Percentiles rank a stretch among this genome's conserved stretches.
These are phyloP conservation scores for Palythoa grandiflora DNA, from an alignment of 92 coral and sea anemone genomes.

Conservation along the genomic window DNA sequence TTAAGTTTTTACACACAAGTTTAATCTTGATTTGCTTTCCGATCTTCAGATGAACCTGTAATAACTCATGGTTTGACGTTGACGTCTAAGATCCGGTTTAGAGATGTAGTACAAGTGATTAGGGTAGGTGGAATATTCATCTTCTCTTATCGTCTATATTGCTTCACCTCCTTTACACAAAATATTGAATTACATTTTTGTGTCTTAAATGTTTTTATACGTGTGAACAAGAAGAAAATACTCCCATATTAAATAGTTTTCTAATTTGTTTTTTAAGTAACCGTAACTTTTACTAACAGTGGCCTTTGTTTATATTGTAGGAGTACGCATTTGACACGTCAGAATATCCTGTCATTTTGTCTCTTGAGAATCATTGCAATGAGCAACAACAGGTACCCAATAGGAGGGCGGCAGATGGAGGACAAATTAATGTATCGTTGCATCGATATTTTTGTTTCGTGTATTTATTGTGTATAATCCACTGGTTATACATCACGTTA, in stretches of 20 bases:
- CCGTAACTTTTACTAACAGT: not conserved
- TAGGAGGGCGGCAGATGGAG: not conserved
- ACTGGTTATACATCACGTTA: no score
- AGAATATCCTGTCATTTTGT: slow-evolving; percentile 82
- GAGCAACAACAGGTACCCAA: slow-evolving; percentile 79
- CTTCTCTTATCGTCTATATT: not conserved
- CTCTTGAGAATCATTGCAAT: slow-evolving; percentile 87
- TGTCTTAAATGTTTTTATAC: no score
- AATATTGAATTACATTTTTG: no score
- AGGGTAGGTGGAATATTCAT: slow-evolving; percentile 57
- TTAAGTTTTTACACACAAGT: not conserved
- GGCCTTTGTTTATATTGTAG: slow-evolving; percentile 25
- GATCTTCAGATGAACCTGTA: slow-evolving; percentile 75
- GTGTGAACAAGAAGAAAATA: no score
- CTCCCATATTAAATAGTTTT: not conserved
- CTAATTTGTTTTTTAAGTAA: not conserved
- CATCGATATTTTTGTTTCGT: not conserved
- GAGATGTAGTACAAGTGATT: slow-evolving; percentile 91
- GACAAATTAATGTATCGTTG: not conserved
- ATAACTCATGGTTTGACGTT: slow-evolving; percentile 88
- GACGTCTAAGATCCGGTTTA: slow-evolving; percentile 85
- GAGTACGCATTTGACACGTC: slow-evolving; percentile 91
- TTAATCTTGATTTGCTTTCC: not conserved
- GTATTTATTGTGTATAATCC: no score
- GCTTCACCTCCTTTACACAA: no score